Conservation (phyloP, 2,113 vertebrate species). For the Amia ocellicauda region DNA sequence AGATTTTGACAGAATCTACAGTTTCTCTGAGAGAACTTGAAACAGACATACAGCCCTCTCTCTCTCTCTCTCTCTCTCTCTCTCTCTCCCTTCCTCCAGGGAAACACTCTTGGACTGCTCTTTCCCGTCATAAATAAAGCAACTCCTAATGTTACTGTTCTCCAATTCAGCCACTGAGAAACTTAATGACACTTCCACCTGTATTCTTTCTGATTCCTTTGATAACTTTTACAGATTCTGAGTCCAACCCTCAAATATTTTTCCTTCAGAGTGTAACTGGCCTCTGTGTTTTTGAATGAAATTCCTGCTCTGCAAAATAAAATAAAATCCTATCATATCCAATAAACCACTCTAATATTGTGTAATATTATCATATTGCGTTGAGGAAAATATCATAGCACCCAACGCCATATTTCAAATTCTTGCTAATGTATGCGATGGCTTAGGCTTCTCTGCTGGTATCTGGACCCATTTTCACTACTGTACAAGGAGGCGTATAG, state of each 20-base stretch:
- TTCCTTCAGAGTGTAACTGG: no score
- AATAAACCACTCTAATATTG: no score
- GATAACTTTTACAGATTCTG: background rate
- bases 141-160: constrained; percentile 9
- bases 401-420: no score
- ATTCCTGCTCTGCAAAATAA: no score
- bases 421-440: no score
- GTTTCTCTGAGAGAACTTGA: background rate
- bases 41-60: background rate
- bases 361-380: no score
- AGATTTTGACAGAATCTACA: background rate
- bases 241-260: background rate
- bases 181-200: background rate
- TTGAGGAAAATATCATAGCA: no score
- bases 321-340: no score
- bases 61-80: background rate
- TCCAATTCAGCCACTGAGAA: constrained; percentile 5
- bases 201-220: background rate
- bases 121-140: constrained; percentile 13
- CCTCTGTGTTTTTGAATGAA: no score
- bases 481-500: no score
- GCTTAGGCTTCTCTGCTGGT: no score
- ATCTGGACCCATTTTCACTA: no score
- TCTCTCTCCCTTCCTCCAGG: background rate
- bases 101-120: background rate